Conservation (phyloP, 2,113 vertebrate genomes). For the Polyodon spathula region DNA sequence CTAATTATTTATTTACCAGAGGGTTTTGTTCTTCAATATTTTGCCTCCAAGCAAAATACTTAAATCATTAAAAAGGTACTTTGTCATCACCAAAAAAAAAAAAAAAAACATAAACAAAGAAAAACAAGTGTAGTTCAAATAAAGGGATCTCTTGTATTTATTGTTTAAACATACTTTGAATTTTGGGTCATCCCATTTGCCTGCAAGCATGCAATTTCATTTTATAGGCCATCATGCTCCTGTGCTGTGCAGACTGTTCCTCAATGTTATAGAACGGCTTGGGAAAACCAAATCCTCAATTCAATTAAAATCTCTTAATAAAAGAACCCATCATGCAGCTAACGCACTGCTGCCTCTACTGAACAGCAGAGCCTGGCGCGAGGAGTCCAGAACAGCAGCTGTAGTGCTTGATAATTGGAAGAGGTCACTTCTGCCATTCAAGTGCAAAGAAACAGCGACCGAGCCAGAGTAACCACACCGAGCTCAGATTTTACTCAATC, state of each 20-base stretch:
- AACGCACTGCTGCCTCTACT: neutral
- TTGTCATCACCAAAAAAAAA: too few relatives aligned
- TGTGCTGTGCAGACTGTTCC: neutral
- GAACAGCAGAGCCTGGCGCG: neutral
- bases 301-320: constrained; percentile 12
- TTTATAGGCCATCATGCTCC: neutral
- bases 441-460: neutral
- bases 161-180: neutral
- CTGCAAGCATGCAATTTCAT: neutral
- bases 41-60: too few relatives aligned
- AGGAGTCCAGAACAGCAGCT: constrained; percentile 23
- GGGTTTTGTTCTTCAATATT: too few relatives aligned
- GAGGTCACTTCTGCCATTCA: constrained; percentile 13
- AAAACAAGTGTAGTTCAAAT: too few relatives aligned
- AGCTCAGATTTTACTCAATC: neutral
- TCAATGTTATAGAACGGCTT: neutral
- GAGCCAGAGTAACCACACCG: neutral
- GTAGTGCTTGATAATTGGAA: constrained; percentile 24
- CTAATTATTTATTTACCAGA: too few relatives aligned
- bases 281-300: neutral
- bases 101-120: too few relatives aligned
- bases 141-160: too few relatives aligned
- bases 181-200: neutral
- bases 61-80: too few relatives aligned
- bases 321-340: neutral